phyloP scores from a whole-genome alignment of 2,888 invertebrate species.

The Tetragonisca angustula region DNA sequence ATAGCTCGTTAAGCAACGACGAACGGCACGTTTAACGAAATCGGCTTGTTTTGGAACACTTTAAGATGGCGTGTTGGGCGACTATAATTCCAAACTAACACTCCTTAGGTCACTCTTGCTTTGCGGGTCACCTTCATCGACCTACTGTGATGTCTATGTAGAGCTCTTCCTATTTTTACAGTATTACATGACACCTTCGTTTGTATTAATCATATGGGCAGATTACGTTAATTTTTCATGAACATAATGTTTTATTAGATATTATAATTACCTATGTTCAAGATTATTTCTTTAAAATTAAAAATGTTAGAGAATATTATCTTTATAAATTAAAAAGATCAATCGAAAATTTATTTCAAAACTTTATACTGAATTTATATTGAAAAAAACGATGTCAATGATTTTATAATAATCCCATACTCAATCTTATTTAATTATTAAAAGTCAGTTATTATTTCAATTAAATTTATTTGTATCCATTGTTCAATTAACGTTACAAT shows the following conservation, averaged over 20 bases:
- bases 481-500: too few relatives aligned
- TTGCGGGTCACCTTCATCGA: conserved; percentile 78
- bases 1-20: conserved; percentile 66
- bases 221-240: not conserved
- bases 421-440: too few relatives aligned
- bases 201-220: not conserved
- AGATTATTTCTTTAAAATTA: not conserved
- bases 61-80: conserved; percentile 76
- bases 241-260: not conserved
- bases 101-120: conserved; percentile 28
- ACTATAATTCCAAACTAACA: conserved; percentile 74
- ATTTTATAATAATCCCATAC: too few relatives aligned
- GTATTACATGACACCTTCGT: not conserved
- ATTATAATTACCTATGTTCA: too few relatives aligned
- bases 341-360: too few relatives aligned
- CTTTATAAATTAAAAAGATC: too few relatives aligned
- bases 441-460: too few relatives aligned
- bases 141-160: conserved; percentile 72
- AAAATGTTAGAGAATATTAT: too few relatives aligned
- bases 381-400: too few relatives aligned
- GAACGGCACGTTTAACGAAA: conserved; percentile 65
- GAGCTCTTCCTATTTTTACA: conserved; percentile 27
- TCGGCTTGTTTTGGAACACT: conserved; percentile 54
- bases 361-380: too few relatives aligned
- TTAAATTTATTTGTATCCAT: too few relatives aligned